These are phyloP conservation scores for Dunckerocampus dactyliophorus DNA, from an alignment of 2,113 vertebrate species.

Conservation along the genomic window DNA sequence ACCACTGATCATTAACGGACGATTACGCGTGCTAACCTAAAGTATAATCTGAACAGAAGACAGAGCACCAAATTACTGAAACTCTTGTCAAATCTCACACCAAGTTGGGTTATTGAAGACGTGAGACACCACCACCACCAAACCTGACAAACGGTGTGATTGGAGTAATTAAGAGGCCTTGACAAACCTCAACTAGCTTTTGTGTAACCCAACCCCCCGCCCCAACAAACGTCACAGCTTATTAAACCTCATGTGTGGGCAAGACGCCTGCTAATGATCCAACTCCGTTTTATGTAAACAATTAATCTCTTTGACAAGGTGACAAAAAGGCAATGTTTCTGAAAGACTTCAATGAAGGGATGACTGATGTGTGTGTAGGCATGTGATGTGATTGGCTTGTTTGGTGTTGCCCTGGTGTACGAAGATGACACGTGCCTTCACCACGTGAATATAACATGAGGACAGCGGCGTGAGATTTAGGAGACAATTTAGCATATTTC, in stretches of 20 bases:
- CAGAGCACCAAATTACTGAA: neutral
- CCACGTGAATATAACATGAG: too few relatives aligned
- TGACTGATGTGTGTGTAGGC: too few relatives aligned
- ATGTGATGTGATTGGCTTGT: too few relatives aligned
- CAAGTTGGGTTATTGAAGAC: slow-evolving; percentile 8
- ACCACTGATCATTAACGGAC: too few relatives aligned
- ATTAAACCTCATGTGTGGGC: slow-evolving; percentile 40
- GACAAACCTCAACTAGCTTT: slow-evolving; percentile 38
- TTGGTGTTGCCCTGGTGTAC: too few relatives aligned
- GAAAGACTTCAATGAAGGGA: neutral
- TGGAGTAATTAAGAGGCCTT: slow-evolving; percentile 34
- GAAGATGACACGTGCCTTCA: too few relatives aligned
- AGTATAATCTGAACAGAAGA: neutral
- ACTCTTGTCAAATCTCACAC: neutral
- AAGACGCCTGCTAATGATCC: slow-evolving; percentile 44
- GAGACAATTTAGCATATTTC: too few relatives aligned
- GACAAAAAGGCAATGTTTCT: slow-evolving; percentile 1
- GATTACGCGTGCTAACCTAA: too few relatives aligned
- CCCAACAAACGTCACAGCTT: slow-evolving; percentile 16
- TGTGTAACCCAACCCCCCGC: neutral
- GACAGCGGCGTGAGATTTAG: too few relatives aligned
- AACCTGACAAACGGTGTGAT: slow-evolving; percentile 28
- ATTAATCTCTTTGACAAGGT: slow-evolving; percentile 51
- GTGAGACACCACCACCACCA: slow-evolving; percentile 11
- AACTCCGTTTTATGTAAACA: slow-evolving; percentile 40